These are phyloP conservation scores for Polypedilum pembai DNA, from an alignment of 1,140 invertebrate species.

Conservation along the genomic window DNA sequence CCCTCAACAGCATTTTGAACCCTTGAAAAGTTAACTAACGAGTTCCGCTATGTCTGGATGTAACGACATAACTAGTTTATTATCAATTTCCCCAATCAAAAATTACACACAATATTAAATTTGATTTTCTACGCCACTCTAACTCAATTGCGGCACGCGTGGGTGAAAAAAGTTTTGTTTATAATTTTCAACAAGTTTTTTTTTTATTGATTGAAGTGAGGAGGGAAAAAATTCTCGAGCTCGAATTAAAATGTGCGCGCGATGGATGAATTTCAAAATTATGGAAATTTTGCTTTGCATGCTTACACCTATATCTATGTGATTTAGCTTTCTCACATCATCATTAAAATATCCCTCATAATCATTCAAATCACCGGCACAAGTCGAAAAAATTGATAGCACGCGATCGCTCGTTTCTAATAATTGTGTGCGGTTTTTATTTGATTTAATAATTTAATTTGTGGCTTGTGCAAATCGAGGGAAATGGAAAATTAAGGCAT, in stretches of 20 bases:
- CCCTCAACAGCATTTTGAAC: neutral
- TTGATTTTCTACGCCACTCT: conserved; percentile 10
- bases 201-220: neutral
- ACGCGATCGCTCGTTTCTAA: conserved; percentile 3
- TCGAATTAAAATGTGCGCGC: neutral
- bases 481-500: conserved; percentile 1
- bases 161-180: neutral
- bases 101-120: neutral
- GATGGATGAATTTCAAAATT: neutral
- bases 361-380: conserved; percentile 1
- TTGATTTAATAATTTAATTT: conserved; percentile 20
- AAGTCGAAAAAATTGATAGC: neutral
- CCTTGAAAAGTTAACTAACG: neutral
- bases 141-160: conserved; percentile 9
- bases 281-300: neutral
- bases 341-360: neutral
- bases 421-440: conserved; percentile 17
- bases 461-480: neutral
- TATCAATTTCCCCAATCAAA: neutral
- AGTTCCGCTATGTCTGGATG: neutral
- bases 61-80: neutral
- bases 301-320: neutral
- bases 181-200: conserved; percentile 14
- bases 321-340: neutral
- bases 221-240: neutral